A percentile compares a stretch with the other conserved stretches of the same genome.
phyloP scores from a whole-genome alignment of 2,888 invertebrate species.

The Caenorhabditis angaria region DNA sequence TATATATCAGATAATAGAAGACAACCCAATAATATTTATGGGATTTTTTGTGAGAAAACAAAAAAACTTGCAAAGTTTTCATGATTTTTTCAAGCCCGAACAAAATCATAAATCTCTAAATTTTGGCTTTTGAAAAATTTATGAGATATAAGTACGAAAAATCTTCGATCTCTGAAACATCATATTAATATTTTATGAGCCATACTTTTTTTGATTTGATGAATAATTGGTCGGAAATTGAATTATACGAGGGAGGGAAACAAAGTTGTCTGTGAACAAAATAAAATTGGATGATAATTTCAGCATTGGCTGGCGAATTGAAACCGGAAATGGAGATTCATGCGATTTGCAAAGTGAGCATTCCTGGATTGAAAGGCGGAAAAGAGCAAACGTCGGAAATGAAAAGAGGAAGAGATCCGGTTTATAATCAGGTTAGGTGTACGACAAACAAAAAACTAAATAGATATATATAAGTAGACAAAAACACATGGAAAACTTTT shows the following conservation, averaged over 20 bases:
- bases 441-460: neutral
- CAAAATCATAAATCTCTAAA: no score
- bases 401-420: slow-evolving; percentile 73
- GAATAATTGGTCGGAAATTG: no score
- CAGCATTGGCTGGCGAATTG: slow-evolving; percentile 72
- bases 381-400: slow-evolving; percentile 73
- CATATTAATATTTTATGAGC: no score
- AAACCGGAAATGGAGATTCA: slow-evolving; percentile 72
- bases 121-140: no score
- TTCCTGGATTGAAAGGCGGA: slow-evolving; percentile 74
- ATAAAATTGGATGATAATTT: no score
- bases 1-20: neutral
- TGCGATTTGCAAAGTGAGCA: slow-evolving; percentile 73
- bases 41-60: neutral
- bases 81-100: no score
- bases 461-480: neutral
- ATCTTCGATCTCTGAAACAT: neutral
- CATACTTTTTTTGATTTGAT: no score
- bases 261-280: no score
- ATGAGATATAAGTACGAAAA: no score
- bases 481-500: no score
- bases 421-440: slow-evolving; percentile 73
- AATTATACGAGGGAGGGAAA: no score
- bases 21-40: neutral
- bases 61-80: no score